Conservation (phyloP, 2,113 vertebrate genomes). For the Galeopterus variegatus region DNA sequence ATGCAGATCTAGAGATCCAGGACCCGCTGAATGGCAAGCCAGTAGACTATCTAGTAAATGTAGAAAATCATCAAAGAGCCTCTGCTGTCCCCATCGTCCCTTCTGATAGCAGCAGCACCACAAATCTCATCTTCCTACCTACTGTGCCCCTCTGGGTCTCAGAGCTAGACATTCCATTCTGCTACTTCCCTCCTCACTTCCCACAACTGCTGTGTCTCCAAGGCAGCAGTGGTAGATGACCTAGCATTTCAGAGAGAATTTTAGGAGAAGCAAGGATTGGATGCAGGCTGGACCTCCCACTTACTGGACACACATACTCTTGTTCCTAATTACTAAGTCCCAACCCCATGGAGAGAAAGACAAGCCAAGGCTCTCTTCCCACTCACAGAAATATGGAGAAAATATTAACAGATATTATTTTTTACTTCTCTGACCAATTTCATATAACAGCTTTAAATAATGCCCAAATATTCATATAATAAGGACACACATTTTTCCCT, state of each 20-base stretch:
- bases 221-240: neutral
- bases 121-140: neutral
- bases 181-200: neutral
- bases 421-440: conserved; percentile 8
- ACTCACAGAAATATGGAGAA: neutral
- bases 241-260: neutral
- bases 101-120: neutral
- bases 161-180: neutral
- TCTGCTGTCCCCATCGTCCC: neutral
- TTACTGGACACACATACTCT: neutral
- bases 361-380: neutral
- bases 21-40: neutral
- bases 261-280: neutral
- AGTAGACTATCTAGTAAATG: neutral
- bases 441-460: conserved; percentile 23
- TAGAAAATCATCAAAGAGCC: neutral
- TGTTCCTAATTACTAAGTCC: neutral
- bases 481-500: neutral
- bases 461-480: neutral
- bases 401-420: neutral
- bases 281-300: neutral
- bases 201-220: neutral
- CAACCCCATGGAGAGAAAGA: neutral
- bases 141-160: neutral
- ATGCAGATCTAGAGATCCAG: neutral